phyloP scores from a whole-genome alignment of 2,113 vertebrate species.

The Etheostoma cragini region DNA sequence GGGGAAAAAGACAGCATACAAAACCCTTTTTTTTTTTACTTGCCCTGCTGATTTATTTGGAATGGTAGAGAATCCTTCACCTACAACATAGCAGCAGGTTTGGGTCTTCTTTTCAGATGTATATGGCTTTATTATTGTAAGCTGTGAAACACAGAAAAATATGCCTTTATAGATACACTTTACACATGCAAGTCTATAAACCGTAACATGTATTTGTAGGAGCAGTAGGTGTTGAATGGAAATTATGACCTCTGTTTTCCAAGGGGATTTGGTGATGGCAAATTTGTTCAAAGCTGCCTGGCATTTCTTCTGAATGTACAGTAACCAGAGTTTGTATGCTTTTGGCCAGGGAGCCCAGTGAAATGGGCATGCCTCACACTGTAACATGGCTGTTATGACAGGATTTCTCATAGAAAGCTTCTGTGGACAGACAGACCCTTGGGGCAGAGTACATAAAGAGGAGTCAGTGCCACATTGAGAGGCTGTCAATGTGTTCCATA shows the following conservation, averaged over 20 bases:
- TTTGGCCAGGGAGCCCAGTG: slow-evolving; percentile 58
- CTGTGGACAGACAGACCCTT: slow-evolving; percentile 62
- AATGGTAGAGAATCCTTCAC: slow-evolving; percentile 34
- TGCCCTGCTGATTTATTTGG: slow-evolving; percentile 57
- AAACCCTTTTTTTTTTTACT: slow-evolving; percentile 21
- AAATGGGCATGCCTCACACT: slow-evolving; percentile 52
- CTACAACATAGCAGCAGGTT: background rate
- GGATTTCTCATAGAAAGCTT: slow-evolving; percentile 54
- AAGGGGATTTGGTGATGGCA: slow-evolving; percentile 41
- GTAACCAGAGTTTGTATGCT: slow-evolving; percentile 66
- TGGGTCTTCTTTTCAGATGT: slow-evolving; percentile 21
- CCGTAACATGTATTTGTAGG: slow-evolving; percentile 28
- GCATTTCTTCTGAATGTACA: slow-evolving; percentile 56
- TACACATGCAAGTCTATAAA: slow-evolving; percentile 12
- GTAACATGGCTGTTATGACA: slow-evolving; percentile 66
- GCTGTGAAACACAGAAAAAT: slow-evolving; percentile 22
- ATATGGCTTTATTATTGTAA: slow-evolving; percentile 11
- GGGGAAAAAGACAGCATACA: slow-evolving; percentile 10
- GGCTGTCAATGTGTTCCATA: slow-evolving; percentile 36
- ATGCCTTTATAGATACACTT: slow-evolving; percentile 12
- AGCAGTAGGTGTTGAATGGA: slow-evolving; percentile 59
- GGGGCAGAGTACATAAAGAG: slow-evolving; percentile 64
- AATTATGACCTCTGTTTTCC: slow-evolving; percentile 57
- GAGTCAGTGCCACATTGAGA: slow-evolving; percentile 42
- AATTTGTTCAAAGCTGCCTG: slow-evolving; percentile 53